phyloP scores from a whole-genome alignment of 64 coral and sea anemone species.

The Anthopleura sola region DNA sequence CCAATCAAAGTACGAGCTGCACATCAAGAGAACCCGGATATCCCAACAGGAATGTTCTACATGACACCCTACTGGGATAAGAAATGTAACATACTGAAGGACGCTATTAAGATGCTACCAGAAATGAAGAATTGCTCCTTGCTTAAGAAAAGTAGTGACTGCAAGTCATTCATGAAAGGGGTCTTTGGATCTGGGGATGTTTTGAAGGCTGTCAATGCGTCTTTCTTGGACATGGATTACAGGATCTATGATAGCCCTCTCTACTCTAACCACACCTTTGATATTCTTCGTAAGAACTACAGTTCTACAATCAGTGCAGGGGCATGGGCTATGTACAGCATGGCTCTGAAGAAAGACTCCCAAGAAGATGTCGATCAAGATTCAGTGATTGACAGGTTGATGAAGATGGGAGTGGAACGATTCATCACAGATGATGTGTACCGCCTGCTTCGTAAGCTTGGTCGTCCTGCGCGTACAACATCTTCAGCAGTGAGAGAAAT shows the following conservation, averaged over 20 bases:
- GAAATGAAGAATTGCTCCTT: conserved; percentile 45
- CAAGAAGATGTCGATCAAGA: conserved; percentile 9
- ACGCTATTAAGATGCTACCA: conserved; percentile 14
- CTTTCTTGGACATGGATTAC: conserved; percentile 85
- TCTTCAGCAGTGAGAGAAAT: too few relatives aligned
- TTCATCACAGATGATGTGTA: conserved; percentile 74
- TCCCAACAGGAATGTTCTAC: conserved; percentile 60
- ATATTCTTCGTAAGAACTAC: conserved; percentile 58
- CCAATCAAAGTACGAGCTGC: conserved; percentile 75
- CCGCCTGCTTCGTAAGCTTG: conserved; percentile 64
- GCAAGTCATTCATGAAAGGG: conserved; percentile 43
- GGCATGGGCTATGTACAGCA: conserved; percentile 79
- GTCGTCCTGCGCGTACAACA: background rate
- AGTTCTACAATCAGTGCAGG: conserved; percentile 61
- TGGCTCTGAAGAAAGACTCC: conserved; percentile 26
- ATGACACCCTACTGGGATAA: conserved; percentile 32
- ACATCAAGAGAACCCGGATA: conserved; percentile 31
- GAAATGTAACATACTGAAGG: conserved; percentile 2
- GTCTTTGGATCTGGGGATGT: conserved; percentile 53
- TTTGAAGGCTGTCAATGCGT: conserved; percentile 49
- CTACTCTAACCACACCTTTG: conserved; percentile 75
- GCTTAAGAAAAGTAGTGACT: conserved; percentile 10
- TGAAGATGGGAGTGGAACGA: conserved; percentile 29
- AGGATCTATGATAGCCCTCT: conserved; percentile 70
- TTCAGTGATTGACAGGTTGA: conserved; percentile 47